phyloP scores from a whole-genome alignment of 1,140 invertebrate species.

The Leguminivora glycinivorella region DNA sequence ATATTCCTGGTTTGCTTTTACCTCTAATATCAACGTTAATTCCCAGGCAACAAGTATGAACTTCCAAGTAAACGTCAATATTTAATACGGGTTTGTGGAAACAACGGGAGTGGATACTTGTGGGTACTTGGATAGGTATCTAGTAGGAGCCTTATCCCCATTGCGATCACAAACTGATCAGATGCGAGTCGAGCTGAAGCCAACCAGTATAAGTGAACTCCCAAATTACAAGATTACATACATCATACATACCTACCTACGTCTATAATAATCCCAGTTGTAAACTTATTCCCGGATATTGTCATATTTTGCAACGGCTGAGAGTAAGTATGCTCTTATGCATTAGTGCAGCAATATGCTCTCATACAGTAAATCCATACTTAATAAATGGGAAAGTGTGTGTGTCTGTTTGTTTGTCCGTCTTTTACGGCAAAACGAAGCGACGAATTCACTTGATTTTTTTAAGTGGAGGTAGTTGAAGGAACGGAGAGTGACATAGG shows the following conservation, averaged over 20 bases:
- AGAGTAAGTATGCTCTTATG: too few species aligned
- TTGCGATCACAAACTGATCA: not conserved
- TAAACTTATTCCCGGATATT: too few species aligned
- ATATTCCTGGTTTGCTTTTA: not conserved
- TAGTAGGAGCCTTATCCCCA: constrained; percentile 14
- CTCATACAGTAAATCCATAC: too few species aligned
- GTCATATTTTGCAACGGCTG: too few species aligned
- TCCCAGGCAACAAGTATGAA: not conserved
- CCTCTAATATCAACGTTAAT: not conserved
- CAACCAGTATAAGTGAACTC: not conserved
- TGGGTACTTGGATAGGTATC: not conserved
- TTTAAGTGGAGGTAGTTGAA: too few species aligned
- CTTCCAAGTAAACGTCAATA: not conserved
- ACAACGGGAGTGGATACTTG: not conserved
- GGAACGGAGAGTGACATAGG: too few species aligned
- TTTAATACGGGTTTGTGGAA: constrained; percentile 2
- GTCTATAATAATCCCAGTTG: not conserved
- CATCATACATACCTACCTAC: too few species aligned
- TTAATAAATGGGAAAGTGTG: too few species aligned
- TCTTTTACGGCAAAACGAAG: too few species aligned
- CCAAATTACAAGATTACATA: not conserved
- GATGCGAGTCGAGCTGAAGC: not conserved
- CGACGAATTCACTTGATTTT: too few species aligned
- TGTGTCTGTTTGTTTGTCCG: too few species aligned
- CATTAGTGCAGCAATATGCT: too few species aligned